Percentiles rank a stretch among this genome's conserved stretches.
phyloP scores from a whole-genome alignment of 2,113 vertebrate species.

The Odontophorus gujanensis region DNA sequence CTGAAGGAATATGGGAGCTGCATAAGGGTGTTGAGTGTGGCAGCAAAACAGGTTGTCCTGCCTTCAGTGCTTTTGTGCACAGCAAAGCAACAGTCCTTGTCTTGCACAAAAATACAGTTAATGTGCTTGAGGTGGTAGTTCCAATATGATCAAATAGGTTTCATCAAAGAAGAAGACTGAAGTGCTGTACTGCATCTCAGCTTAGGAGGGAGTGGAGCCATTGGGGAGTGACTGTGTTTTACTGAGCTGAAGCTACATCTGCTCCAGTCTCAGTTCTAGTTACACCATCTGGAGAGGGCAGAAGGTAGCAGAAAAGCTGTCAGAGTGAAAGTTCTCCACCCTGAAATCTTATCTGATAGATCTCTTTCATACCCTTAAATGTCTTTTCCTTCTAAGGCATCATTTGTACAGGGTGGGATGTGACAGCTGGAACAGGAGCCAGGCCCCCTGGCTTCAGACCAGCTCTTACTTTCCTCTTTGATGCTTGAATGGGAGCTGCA shows the following conservation, averaged over 20 bases:
- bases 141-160: not conserved
- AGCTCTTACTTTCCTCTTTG: not conserved
- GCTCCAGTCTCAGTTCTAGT: not conserved
- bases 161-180: not conserved
- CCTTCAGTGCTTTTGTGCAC: not conserved
- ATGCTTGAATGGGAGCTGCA: not conserved
- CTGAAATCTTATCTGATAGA: not conserved
- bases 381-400: constrained; percentile 9
- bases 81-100: not conserved
- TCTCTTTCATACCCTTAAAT: not conserved
- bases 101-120: not conserved
- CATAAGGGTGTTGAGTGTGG: not conserved
- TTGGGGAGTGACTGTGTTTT: not conserved
- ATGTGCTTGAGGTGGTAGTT: not conserved
- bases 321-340: not conserved
- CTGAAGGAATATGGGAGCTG: accelerated
- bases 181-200: not conserved
- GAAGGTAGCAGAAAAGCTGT: not conserved
- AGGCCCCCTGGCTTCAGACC: not conserved
- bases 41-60: not conserved
- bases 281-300: not conserved
- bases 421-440: not conserved
- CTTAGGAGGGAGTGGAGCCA: not conserved
- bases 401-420: not conserved
- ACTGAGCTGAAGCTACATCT: constrained; percentile 20